Base-by-base conservation (phyloP, 1,140 invertebrate species). In the Aphaenogaster rudis region DNA sequence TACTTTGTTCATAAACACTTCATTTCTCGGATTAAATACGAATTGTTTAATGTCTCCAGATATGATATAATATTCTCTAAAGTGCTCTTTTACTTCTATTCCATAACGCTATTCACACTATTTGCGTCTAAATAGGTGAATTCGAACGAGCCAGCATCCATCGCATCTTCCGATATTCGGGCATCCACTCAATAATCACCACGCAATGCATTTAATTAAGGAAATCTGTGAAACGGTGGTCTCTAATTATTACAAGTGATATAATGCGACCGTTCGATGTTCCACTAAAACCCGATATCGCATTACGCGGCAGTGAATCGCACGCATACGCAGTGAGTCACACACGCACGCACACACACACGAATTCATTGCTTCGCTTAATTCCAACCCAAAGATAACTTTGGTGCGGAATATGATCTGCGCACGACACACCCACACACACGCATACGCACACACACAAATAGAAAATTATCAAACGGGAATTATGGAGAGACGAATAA, bases 221-320 rank as follows among this genome's bases (percentile, higher is more conserved):
- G 69, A 84, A 63, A 74, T 61, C 28, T 57, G 42, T 33, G 67
- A 61, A 81, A 57, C 50, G 28, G 13, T n/a, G 15, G 36, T 84
- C 69, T 74, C 69, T 74, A 74, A 84, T 82, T 82, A 82, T 82
- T 74, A 54, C 54, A n/a, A 74, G 28, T 61, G 54, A 81, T 71
- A 42, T 81, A 69, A 84, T 59, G 57, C 59, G 42, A 48, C 21
- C n/a, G 11, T 28, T 57, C 15, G 15, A 39, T 61, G 52, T 48
- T 48, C 42, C 42, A 13, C n/a, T 61, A 76, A 74, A 81, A 61
- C 15, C 28, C 67, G 17, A 84, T 63, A 84, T 76, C 54, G n/a
- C 28, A 48, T 82, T 84, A 74, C 80, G 42, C 33, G 5, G 13
- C 28, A 28, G 28, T 28, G 28, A 28, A 28, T 28, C 28, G 28